Conservation (phyloP, 2,113 vertebrate genomes). For the Solea senegalensis region DNA sequence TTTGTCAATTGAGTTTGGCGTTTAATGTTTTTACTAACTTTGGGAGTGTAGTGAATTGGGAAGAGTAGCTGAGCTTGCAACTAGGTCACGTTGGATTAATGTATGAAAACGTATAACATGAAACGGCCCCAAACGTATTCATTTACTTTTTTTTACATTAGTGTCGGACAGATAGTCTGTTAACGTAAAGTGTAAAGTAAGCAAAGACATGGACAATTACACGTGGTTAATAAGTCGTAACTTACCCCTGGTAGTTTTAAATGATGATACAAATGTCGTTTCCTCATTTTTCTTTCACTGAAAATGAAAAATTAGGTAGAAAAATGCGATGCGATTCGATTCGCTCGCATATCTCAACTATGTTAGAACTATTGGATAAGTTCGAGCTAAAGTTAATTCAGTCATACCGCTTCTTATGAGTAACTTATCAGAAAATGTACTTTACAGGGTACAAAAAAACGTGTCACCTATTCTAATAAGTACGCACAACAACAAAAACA, state of each 20-base stretch:
- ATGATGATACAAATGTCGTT: background rate
- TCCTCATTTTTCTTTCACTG: constrained; percentile 5
- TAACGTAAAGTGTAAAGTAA: background rate
- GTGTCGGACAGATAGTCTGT: background rate
- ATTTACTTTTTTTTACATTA: too few species aligned
- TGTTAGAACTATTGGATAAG: background rate
- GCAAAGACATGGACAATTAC: background rate
- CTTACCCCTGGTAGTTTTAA: constrained; percentile 41
- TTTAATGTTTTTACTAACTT: background rate
- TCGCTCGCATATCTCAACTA: constrained; percentile 31
- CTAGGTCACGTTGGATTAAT: background rate
- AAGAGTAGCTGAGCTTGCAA: background rate
- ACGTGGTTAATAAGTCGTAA: background rate
- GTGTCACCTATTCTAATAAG: background rate
- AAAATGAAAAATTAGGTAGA: constrained; percentile 28
- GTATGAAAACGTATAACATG: background rate
- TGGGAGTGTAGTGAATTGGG: background rate
- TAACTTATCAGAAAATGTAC: background rate
- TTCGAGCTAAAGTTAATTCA: constrained; percentile 6
- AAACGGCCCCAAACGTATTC: background rate
- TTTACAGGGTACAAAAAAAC: background rate
- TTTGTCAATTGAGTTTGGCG: background rate
- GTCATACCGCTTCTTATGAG: background rate
- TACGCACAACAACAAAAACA: constrained; percentile 11
- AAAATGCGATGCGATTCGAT: constrained; percentile 1